Conservation (phyloP, 30 jellyfish, hydroid and myxozoan species). For the Chironex yamaguchii region DNA sequence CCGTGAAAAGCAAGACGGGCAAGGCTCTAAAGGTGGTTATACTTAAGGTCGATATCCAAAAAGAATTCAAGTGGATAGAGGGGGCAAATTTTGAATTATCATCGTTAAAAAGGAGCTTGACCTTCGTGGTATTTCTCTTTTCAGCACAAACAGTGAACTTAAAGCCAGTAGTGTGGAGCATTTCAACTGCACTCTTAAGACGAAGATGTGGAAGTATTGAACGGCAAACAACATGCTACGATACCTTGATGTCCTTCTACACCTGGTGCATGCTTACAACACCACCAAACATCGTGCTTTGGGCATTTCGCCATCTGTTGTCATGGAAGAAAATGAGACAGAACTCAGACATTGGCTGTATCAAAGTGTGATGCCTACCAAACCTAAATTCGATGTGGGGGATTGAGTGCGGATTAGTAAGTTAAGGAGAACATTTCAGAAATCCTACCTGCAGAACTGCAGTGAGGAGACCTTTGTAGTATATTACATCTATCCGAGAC, state of each 20-base stretch:
- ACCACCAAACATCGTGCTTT: conserved; percentile 43
- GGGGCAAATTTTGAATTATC: conserved; percentile 25
- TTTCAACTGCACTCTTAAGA: conserved; percentile 45
- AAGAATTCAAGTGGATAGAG: conserved; percentile 35
- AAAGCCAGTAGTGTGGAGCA: conserved; percentile 61
- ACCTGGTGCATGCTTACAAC: conserved; percentile 46
- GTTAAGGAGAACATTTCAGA: conserved; percentile 40
- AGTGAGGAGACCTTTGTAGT: conserved; percentile 58
- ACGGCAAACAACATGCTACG: conserved; percentile 3
- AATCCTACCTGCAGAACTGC: conserved; percentile 39
- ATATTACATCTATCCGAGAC: not conserved
- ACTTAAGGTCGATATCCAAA: conserved; percentile 39
- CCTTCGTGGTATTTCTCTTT: not conserved
- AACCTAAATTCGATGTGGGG: not conserved
- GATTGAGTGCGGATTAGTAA: conserved; percentile 40
- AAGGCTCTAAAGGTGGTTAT: not conserved
- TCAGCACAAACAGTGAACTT: conserved; percentile 14
- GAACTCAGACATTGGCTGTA: conserved; percentile 7
- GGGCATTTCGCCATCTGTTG: conserved; percentile 46
- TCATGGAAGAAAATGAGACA: not conserved
- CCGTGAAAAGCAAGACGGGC: not conserved
- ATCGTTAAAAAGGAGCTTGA: conserved; percentile 1
- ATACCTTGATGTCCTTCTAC: conserved; percentile 33
- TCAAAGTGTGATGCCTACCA: not conserved
- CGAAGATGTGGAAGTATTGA: conserved; percentile 30